Evolutionary conservation across 2,113 vertebrate genomes (phyloP).

Genomic region (Furnarius figulus): DNA sequence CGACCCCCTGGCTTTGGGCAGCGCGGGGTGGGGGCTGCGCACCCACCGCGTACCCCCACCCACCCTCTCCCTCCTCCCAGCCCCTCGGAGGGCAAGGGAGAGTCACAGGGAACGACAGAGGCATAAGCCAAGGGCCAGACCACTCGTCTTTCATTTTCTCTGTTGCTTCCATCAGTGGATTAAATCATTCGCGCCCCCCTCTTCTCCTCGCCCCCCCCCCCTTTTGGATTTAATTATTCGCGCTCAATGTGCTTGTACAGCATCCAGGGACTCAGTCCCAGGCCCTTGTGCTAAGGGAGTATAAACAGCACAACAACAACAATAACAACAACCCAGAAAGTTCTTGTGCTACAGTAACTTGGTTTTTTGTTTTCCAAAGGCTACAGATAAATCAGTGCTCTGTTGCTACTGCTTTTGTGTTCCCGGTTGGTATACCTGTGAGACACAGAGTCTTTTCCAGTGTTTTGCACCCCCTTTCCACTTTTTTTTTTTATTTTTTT

Average conservation of each 20-base stretch:
- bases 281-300: background rate
- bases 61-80: background rate
- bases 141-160: background rate
- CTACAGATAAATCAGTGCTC: background rate
- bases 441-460: background rate
- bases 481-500: background rate
- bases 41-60: too few species aligned
- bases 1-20: background rate
- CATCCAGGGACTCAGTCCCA: background rate
- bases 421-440: background rate
- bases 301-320: background rate
- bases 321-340: background rate
- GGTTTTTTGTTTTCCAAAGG: background rate
- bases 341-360: background rate
- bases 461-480: background rate
- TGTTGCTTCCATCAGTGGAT: background rate
- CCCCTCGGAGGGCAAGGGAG: background rate
- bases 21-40: background rate
- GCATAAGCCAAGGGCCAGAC: background rate
- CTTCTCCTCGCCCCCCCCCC: background rate
- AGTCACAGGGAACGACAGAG: background rate
- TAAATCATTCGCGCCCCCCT: background rate
- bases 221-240: background rate
- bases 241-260: background rate
- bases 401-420: fast-evolving